A percentile compares a stretch with the other conserved stretches of the same genome.
Conservation (phyloP, 2,113 vertebrate genomes). For the Triplophysa tibetana region DNA sequence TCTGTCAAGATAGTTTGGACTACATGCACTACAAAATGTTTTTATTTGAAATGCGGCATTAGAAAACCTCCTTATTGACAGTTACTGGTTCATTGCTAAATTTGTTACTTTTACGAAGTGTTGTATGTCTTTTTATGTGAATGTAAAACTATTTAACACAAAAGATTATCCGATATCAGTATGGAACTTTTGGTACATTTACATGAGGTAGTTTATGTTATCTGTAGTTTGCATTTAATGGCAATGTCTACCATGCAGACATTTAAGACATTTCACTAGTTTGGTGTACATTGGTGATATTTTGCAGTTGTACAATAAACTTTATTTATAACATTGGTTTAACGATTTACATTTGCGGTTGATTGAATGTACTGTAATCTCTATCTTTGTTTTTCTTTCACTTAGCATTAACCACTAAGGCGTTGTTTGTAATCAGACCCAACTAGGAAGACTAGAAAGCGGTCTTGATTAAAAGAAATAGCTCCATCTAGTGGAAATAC, state of each 20-base stretch:
- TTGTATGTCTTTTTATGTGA: constrained; percentile 9
- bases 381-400: neutral
- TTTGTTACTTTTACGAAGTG: neutral
- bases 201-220: neutral
- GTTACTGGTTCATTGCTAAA: neutral
- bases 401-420: neutral
- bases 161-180: neutral
- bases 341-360: neutral
- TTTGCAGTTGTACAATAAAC: neutral
- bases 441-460: neutral
- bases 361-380: neutral
- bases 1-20: neutral
- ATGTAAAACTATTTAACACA: neutral
- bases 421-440: constrained; percentile 1
- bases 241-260: constrained; percentile 15
- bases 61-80: neutral
- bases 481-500: neutral
- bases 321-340: constrained; percentile 10
- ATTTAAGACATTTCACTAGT: constrained; percentile 17
- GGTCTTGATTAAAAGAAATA: neutral
- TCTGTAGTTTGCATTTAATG: neutral
- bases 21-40: constrained; percentile 15
- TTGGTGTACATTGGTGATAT: neutral
- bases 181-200: neutral
- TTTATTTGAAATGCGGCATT: neutral